These are phyloP conservation scores for Venturia canescens DNA, from an alignment of 1,140 invertebrate genomes.

Conservation along the genomic window DNA sequence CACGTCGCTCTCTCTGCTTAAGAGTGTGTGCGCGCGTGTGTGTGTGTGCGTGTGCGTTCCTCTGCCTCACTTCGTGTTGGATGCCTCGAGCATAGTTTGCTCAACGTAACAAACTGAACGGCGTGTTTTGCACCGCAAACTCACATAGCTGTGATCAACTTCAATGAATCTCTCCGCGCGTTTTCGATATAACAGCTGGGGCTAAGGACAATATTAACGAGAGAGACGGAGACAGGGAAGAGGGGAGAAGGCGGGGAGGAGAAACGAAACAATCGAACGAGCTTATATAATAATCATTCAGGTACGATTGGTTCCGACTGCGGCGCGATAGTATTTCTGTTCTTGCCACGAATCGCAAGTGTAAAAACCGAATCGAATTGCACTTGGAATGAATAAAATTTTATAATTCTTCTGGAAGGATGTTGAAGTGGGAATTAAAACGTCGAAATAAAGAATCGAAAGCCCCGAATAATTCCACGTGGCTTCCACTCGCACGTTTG, in stretches of 20 bases:
- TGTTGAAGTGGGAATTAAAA: too few species aligned
- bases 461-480: not conserved
- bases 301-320: too few species aligned
- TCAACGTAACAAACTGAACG: slow-evolving; percentile 25
- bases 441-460: too few species aligned
- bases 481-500: not conserved
- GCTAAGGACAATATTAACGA: slow-evolving; percentile 15
- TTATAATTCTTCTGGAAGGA: too few species aligned
- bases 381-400: not conserved
- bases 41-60: too few species aligned
- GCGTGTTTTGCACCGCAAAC: slow-evolving; percentile 27
- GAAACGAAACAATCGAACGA: not conserved
- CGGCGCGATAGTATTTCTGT: too few species aligned
- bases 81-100: slow-evolving; percentile 22
- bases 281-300: not conserved
- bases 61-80: not conserved
- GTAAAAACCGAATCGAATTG: not conserved
- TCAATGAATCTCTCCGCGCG: slow-evolving; percentile 9
- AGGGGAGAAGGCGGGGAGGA: not conserved
- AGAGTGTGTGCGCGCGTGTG: not conserved
- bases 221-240: not conserved
- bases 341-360: too few species aligned
- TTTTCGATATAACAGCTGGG: not conserved
- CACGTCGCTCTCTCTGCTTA: not conserved
- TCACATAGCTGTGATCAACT: slow-evolving; percentile 7